Base-by-base conservation (phyloP, 1,140 invertebrate genomes). In the Lucilia cuprina region DNA sequence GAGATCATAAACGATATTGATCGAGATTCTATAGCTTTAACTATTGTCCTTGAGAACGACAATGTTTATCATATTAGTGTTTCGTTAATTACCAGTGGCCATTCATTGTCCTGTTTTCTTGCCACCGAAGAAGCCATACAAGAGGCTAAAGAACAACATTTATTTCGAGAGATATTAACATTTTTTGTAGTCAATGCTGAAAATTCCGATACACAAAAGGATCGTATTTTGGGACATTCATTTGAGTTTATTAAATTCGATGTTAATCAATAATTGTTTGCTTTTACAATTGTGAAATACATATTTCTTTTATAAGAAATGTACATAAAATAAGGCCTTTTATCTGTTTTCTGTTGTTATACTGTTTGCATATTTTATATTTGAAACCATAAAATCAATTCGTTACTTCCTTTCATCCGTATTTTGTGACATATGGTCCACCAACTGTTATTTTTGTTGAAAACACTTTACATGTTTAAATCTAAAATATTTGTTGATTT, bases 61-160 rank as follows among this genome's bases (percentile, higher is more conserved):
- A 87, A 88, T 82, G 9, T 87, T 35, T 90, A 90, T 25, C 87
- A 88, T 25, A 49, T 90, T 1, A 88, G 84, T 35, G 78, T 90
- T 5, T 84, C 86, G n/a, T 70, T 86, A n/a, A 84, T 80, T 35
- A 14, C 78, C 2, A 86, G 84, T 0, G 86, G 85, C 0, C 14
- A 34, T 13, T 77, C 83, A 0, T 49, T 90, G 8, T 87, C 88
- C 12, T 88, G 86, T 17, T n/a, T 90, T 9, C 78, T 86, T 35
- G 87, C 65, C 34, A 88, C 30, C n/a, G 85, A 85, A 9, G 30
- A 9, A 2, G 87, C 88, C 2, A 88, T 90, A 4, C 80, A 86
- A 0, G 84, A 87, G 34, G 89, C 88, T 19, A 82, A 86, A 4
- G 7, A 30, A 4, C 10, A 50, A 17, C 84, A 86, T 17, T n/a